Evolutionary conservation across 2,113 vertebrate genomes (phyloP).

Genomic region (Tricholaema leucomelas): DNA sequence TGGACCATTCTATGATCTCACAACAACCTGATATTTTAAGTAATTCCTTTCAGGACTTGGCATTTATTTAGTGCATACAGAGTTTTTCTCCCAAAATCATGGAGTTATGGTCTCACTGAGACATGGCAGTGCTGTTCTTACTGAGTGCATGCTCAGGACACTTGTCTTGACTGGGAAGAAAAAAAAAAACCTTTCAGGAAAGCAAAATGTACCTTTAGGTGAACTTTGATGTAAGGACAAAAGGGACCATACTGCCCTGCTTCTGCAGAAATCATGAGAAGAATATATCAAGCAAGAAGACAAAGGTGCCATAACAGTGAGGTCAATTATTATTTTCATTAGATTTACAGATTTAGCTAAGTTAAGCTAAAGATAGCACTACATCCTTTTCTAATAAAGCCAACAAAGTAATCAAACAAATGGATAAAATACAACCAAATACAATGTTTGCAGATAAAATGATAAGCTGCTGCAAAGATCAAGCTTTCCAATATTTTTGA

Average conservation of each 20-base stretch:
- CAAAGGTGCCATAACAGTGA: background rate
- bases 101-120: background rate
- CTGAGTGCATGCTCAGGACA: background rate
- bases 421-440: background rate
- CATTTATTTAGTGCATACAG: background rate
- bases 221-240: background rate
- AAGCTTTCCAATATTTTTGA: conserved; percentile 11
- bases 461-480: background rate
- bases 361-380: background rate
- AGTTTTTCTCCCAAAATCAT: background rate
- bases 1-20: background rate
- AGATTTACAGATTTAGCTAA: background rate
- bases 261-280: background rate
- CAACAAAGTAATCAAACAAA: background rate
- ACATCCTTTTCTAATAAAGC: background rate
- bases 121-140: background rate
- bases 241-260: background rate
- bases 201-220: background rate
- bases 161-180: background rate
- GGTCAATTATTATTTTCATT: background rate
- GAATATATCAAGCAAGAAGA: background rate
- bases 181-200: background rate
- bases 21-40: background rate
- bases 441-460: background rate
- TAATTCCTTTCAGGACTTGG: background rate